Conservation (phyloP, 2,113 vertebrate genomes). For the Pseudorectes ferrugineus region DNA sequence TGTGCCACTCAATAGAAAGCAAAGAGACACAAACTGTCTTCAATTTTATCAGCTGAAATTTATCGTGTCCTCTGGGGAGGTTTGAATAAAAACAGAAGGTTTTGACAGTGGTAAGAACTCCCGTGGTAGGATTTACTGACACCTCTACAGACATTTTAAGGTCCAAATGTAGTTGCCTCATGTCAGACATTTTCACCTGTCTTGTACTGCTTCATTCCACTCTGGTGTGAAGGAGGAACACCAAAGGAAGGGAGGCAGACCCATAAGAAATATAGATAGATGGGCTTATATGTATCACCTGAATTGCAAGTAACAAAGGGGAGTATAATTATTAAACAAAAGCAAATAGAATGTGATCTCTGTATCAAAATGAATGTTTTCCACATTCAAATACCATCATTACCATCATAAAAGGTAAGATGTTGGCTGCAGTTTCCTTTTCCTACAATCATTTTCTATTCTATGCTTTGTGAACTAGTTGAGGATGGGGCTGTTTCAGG, state of each 20-base stretch:
- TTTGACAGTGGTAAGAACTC: slow-evolving; percentile 36
- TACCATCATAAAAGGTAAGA: neutral
- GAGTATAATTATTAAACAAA: neutral
- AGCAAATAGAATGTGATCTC: neutral
- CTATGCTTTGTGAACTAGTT: neutral
- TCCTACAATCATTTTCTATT: neutral
- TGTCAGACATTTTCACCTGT: slow-evolving; percentile 18
- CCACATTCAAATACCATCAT: neutral
- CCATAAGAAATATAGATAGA: neutral
- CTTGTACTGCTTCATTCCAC: slow-evolving; percentile 16
- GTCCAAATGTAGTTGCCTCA: neutral
- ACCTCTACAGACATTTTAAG: slow-evolving; percentile 55
- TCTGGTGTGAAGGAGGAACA: neutral
- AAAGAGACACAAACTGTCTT: slow-evolving; percentile 64
- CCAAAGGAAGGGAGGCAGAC: neutral
- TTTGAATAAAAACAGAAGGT: slow-evolving; percentile 54
- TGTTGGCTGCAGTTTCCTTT: neutral
- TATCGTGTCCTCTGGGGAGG: slow-evolving; percentile 8
- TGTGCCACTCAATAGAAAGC: slow-evolving; percentile 74
- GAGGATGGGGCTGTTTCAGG: neutral
- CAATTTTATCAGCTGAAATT: slow-evolving; percentile 45
- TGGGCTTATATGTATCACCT: neutral
- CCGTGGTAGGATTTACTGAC: slow-evolving; percentile 39
- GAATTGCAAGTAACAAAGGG: neutral
- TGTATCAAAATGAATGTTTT: neutral